Evolutionary conservation across 2,797 vertebrate species (phyloP).

Genomic region (Pipistrellus pygmaeus): DNA sequence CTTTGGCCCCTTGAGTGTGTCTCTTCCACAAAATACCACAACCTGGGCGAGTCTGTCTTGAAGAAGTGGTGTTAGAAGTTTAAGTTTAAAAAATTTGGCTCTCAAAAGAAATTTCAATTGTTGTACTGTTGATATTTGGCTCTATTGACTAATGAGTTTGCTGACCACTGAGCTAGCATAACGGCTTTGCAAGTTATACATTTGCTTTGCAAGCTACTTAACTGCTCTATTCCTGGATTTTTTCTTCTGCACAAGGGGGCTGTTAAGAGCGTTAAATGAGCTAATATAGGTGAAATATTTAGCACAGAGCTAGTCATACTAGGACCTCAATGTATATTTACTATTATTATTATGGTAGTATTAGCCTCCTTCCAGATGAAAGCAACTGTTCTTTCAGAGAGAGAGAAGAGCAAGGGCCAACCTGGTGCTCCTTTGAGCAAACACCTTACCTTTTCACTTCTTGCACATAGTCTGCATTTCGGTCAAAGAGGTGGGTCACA

Average conservation of each 20-base stretch:
- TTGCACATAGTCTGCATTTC: slow-evolving; percentile 96
- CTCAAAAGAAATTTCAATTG: no score
- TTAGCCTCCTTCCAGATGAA: neutral
- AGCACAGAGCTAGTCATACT: neutral
- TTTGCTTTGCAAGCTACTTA: neutral
- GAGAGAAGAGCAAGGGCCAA: neutral
- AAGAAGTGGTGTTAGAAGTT: no score
- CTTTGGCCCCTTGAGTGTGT: no score
- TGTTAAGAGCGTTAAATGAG: neutral
- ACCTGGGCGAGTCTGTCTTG: no score
- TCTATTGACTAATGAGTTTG: no score
- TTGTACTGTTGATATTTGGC: no score
- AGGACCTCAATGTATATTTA: neutral
- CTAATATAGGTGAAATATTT: neutral
- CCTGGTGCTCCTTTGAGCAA: rapidly evolving
- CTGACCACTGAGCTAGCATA: neutral
- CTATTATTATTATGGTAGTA: rapidly evolving
- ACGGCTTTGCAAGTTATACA: neutral
- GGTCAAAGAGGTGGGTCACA: slow-evolving; percentile 97
- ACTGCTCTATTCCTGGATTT: neutral
- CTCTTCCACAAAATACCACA: no score
- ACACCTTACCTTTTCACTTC: slow-evolving; percentile 97
- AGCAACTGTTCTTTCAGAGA: neutral
- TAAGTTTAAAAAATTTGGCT: no score
- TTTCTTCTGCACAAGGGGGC: neutral